phyloP scores from a whole-genome alignment of 2,888 invertebrate species.

The Drosophila peninsularis region DNA sequence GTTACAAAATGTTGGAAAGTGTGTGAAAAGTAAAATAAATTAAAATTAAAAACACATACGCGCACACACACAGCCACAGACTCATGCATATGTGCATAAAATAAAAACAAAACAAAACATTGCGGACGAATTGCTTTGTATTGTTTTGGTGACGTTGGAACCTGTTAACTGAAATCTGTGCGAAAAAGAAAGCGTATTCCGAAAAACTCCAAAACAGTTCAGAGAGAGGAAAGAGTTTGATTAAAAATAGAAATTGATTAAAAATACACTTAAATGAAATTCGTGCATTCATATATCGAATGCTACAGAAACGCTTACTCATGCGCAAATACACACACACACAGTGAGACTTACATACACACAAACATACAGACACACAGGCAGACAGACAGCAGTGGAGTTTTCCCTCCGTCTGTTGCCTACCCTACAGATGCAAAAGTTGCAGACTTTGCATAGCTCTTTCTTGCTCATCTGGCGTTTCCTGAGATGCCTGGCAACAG shows the following conservation, averaged over 20 bases:
- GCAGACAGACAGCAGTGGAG: slow-evolving; percentile 1
- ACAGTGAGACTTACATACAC: slow-evolving; percentile 7
- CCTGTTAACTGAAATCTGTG: slow-evolving; percentile 61
- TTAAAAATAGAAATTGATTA: slow-evolving; percentile 47
- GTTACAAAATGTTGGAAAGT: slow-evolving; percentile 79
- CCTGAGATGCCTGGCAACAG: slow-evolving; percentile 71
- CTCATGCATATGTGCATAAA: neutral
- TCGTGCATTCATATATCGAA: neutral
- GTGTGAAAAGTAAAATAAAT: slow-evolving; percentile 65
- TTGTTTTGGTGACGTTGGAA: slow-evolving; percentile 52
- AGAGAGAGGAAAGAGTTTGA: slow-evolving; percentile 13
- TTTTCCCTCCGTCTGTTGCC: slow-evolving; percentile 26
- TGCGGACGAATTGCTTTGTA: slow-evolving; percentile 35
- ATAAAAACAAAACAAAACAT: slow-evolving; percentile 24
- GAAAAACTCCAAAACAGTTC: slow-evolving; percentile 7
- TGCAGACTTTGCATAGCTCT: slow-evolving; percentile 60
- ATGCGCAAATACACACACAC: slow-evolving; percentile 6
- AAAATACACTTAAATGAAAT: slow-evolving; percentile 2
- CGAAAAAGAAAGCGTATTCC: slow-evolving; percentile 63
- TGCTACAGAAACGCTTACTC: slow-evolving; percentile 44
- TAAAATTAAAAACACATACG: slow-evolving; percentile 21
- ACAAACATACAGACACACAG: slow-evolving; percentile 4
- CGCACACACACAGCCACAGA: neutral
- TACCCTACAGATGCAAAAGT: slow-evolving; percentile 56
- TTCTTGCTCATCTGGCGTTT: slow-evolving; percentile 67